Evolutionary conservation across 2,888 invertebrate genomes (phyloP).

Genomic region (Sinhomidia bicolor): DNA sequence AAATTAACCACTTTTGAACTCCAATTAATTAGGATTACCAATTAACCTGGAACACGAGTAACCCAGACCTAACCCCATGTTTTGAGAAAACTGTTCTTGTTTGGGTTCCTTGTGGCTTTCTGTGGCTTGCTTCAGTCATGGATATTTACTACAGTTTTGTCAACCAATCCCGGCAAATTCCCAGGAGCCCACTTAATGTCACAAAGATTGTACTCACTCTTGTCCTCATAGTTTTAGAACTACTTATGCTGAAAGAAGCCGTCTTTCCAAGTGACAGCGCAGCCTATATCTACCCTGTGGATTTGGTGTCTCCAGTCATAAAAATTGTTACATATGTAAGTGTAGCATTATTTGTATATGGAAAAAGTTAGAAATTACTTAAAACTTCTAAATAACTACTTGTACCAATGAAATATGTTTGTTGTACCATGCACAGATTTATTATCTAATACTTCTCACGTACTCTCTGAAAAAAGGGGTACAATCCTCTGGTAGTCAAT

Average conservation of each 20-base stretch:
- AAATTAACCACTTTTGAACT: not conserved
- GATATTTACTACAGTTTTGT: constrained; percentile 82
- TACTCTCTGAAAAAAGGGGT: constrained; percentile 93
- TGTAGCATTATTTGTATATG: not conserved
- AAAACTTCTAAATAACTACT: too few species aligned
- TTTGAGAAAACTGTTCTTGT: constrained; percentile 95
- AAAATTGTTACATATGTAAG: constrained; percentile 76
- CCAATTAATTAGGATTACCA: constrained; percentile 72
- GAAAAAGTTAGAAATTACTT: too few species aligned
- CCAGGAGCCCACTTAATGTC: constrained; percentile 80
- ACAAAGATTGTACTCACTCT: constrained; percentile 63
- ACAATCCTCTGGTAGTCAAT: constrained; percentile 93
- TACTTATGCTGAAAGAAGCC: constrained; percentile 62
- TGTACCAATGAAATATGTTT: too few species aligned
- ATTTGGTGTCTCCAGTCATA: constrained; percentile 72
- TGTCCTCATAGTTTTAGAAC: constrained; percentile 62
- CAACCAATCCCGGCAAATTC: constrained; percentile 76
- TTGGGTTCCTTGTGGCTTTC: constrained; percentile 93
- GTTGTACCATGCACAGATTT: too few species aligned
- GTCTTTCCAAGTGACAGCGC: constrained; percentile 28
- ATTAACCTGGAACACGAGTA: constrained; percentile 84
- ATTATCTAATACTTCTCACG: constrained; percentile 86
- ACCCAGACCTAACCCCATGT: constrained; percentile 94
- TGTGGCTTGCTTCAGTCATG: constrained; percentile 89
- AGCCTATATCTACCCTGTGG: constrained; percentile 58